Evolutionary conservation across 2,888 invertebrate genomes (phyloP).

Genomic region (Andrena chrysosceles): DNA sequence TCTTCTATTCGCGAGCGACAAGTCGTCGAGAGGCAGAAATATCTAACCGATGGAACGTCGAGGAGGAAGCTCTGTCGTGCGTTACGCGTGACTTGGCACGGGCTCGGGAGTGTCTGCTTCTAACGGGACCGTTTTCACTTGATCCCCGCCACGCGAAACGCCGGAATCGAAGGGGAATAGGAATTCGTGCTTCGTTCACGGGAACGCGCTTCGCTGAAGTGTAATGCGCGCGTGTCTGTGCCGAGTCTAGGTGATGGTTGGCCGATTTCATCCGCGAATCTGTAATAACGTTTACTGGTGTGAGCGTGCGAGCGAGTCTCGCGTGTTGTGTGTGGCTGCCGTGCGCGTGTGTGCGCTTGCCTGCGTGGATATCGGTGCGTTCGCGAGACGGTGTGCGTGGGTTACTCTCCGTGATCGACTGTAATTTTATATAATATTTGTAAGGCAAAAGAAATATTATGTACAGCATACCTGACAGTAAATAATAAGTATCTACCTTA

Average conservation of each 20-base stretch:
- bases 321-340: constrained; percentile 45
- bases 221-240: constrained; percentile 32
- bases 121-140: not conserved
- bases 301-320: constrained; percentile 8
- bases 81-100: not conserved
- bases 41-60: not conserved
- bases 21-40: too few species aligned
- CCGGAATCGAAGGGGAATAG: not conserved
- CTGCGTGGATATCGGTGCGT: constrained; percentile 60
- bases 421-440: constrained; percentile 85
- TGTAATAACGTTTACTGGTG: constrained; percentile 65
- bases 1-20: too few species aligned
- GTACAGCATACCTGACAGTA: constrained; percentile 84
- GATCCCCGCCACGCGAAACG: constrained; percentile 1
- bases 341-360: constrained; percentile 51
- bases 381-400: constrained; percentile 69
- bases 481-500: constrained; percentile 83
- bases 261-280: constrained; percentile 70
- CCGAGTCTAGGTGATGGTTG: constrained; percentile 53
- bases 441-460: constrained; percentile 83
- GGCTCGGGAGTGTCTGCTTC: too few species aligned
- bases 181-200: constrained; percentile 22
- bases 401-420: constrained; percentile 82
- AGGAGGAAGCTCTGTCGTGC: not conserved
- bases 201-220: constrained; percentile 20